phyloP scores from a whole-genome alignment of 2,888 invertebrate species.

The Ligdia adustata region DNA sequence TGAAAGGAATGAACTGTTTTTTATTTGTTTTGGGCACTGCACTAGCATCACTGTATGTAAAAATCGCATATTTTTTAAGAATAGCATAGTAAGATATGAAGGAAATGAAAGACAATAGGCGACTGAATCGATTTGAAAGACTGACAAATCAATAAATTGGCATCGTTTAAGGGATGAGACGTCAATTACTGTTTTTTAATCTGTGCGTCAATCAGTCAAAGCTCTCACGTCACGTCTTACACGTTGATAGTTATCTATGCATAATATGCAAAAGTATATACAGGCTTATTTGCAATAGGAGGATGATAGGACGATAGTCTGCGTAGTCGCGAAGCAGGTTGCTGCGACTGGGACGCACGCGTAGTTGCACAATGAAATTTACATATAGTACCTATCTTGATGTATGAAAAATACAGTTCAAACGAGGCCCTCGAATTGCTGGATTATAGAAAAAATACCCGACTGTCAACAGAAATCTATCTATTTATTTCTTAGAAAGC shows the following conservation, averaged over 20 bases:
- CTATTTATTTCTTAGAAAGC: too few relatives aligned
- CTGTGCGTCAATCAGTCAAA: slow-evolving; percentile 10
- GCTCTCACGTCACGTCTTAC: slow-evolving; percentile 33
- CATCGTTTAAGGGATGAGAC: slow-evolving; percentile 43
- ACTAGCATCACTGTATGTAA: too few relatives aligned
- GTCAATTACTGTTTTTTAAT: slow-evolving; percentile 35
- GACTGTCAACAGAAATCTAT: too few relatives aligned
- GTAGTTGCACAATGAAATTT: too few relatives aligned
- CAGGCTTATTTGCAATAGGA: too few relatives aligned
- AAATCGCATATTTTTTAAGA: slow-evolving; percentile 1
- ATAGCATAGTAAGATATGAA: slow-evolving; percentile 10
- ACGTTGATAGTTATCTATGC: slow-evolving; percentile 33
- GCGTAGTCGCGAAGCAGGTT: too few relatives aligned
- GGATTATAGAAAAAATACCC: too few relatives aligned
- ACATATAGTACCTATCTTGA: too few relatives aligned
- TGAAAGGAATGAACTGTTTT: neutral
- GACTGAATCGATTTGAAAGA: slow-evolving; percentile 43
- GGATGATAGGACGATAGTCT: too few relatives aligned
- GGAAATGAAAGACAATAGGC: slow-evolving; percentile 45
- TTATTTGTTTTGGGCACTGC: neutral
- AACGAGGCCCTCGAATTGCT: too few relatives aligned
- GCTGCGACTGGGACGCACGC: too few relatives aligned
- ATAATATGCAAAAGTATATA: slow-evolving; percentile 26
- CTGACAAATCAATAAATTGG: slow-evolving; percentile 46
- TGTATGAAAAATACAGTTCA: too few relatives aligned